Base-by-base conservation (phyloP, 2,113 vertebrate genomes). In the Polypterus bichir region DNA sequence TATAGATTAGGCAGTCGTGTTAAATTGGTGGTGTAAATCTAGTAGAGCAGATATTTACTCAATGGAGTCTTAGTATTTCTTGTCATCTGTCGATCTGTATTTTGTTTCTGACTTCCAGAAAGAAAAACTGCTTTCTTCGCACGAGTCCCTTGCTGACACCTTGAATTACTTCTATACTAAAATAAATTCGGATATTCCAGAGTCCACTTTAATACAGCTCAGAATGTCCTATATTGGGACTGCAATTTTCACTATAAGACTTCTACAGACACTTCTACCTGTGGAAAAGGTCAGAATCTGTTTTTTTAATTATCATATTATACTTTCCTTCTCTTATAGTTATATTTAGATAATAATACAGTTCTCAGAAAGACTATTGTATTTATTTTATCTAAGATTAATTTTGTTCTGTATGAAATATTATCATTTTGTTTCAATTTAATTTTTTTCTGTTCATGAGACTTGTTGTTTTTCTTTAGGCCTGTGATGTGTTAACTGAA, bases 221-320 rank as follows among this genome's bases (percentile, higher is more conserved):
- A 83, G 90, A 68, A 85, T 90, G 83, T 84, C 91, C 2, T 97
- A 92, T 65, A 72, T 78, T 64, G 89, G 89, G 61, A 66, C 86
- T 45, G 83, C 89, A 1, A 76, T 94, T 52, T 84, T 95, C 51
- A 85, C 85, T 7, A 68, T 94, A 58, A 88, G 89, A 59, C 75
- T 97, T 11, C 71, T 98, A 54, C 95, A 97, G 69, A 81, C 74
- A 4, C 80, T 98, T 61, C 80, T 99, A 44, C 94, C 96, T 48
- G 87, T 89, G 52, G 93, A 97, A 74, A 94, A 96, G 92, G 96
- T 99, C 61, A 78, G 77, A 46, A 47, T 63, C 48, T 27, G 27
- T 27, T 27, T 60, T 51, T 59, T 46, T 59, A 58, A 48, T 27
- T 27, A 27, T 27, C 27, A 27, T 2, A 27, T 27, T 27, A 27